A percentile compares a stretch with the other conserved stretches of the same genome.
Evolutionary conservation across 2,888 invertebrate species (phyloP).

Genomic region (Quadriops clusia): DNA sequence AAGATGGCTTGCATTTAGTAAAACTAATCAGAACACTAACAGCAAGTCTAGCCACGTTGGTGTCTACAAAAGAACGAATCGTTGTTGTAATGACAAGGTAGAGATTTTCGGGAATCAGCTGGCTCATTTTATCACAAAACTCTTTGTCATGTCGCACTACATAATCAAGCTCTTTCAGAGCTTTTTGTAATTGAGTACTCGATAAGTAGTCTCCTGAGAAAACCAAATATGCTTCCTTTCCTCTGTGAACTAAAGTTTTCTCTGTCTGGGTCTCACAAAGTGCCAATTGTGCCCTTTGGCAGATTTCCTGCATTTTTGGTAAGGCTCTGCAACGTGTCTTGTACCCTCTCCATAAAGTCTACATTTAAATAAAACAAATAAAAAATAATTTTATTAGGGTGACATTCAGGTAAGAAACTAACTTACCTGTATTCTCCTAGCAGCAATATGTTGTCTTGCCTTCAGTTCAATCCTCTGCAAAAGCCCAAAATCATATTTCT

Average conservation of each 20-base stretch:
- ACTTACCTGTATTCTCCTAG: slow-evolving; percentile 50
- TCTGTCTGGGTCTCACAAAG: slow-evolving; percentile 24
- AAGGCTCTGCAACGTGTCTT: slow-evolving; percentile 24
- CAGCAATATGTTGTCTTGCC: slow-evolving; percentile 39
- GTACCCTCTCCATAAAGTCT: slow-evolving; percentile 37
- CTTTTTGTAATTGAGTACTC: background rate
- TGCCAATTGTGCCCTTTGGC: slow-evolving; percentile 25
- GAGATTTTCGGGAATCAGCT: slow-evolving; percentile 30
- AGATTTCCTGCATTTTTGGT: slow-evolving; percentile 22
- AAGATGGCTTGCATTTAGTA: slow-evolving; percentile 49
- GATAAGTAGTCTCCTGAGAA: background rate
- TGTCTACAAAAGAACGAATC: slow-evolving; percentile 50
- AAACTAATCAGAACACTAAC: slow-evolving; percentile 54
- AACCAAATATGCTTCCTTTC: slow-evolving; percentile 14
- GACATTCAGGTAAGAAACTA: background rate
- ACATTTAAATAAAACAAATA: slow-evolving; percentile 8
- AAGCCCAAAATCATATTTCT: slow-evolving; percentile 15
- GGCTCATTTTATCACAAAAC: slow-evolving; percentile 28
- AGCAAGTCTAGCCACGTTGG: slow-evolving; percentile 42
- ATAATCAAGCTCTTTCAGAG: slow-evolving; percentile 24
- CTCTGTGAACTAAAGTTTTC: slow-evolving; percentile 30
- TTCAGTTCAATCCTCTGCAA: slow-evolving; percentile 33
- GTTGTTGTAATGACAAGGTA: slow-evolving; percentile 32
- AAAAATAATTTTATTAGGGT: slow-evolving; percentile 5
- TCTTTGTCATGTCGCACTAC: slow-evolving; percentile 32